Percentiles rank a stretch among this genome's conserved stretches.
Evolutionary conservation across 2,113 vertebrate species (phyloP).

Genomic region (Turnix velox): DNA sequence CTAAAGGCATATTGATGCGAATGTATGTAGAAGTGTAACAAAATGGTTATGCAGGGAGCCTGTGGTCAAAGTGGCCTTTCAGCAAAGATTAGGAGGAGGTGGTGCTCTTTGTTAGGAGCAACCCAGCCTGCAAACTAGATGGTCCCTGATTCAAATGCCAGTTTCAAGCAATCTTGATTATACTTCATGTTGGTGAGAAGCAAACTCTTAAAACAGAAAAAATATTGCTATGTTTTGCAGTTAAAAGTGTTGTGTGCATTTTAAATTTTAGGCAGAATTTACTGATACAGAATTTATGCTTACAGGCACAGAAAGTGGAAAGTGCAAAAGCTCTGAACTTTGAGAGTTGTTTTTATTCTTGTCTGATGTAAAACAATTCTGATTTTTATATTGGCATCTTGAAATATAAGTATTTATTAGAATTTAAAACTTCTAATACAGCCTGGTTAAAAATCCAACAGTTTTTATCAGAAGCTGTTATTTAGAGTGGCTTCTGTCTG

Average conservation of each 20-base stretch:
- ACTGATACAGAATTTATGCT: neutral
- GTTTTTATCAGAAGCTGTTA: neutral
- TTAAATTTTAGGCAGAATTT: neutral
- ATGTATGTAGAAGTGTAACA: neutral
- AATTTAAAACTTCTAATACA: neutral
- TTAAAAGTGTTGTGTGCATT: neutral
- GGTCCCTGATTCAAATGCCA: neutral
- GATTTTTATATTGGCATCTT: neutral
- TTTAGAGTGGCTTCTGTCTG: neutral
- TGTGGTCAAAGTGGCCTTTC: neutral
- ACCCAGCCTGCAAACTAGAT: neutral
- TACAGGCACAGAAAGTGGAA: neutral
- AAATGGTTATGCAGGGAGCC: neutral
- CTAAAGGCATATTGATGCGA: neutral
- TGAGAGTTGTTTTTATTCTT: neutral
- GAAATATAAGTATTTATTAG: neutral
- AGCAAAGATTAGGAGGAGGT: neutral
- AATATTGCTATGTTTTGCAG: neutral
- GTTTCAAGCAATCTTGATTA: neutral
- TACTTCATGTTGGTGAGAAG: neutral
- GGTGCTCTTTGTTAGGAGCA: neutral
- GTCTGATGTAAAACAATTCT: neutral
- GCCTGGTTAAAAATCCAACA: neutral
- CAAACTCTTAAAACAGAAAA: neutral
- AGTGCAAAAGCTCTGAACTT: neutral